phyloP scores from a whole-genome alignment of 2,888 invertebrate genomes.

The Heliconius cydno region DNA sequence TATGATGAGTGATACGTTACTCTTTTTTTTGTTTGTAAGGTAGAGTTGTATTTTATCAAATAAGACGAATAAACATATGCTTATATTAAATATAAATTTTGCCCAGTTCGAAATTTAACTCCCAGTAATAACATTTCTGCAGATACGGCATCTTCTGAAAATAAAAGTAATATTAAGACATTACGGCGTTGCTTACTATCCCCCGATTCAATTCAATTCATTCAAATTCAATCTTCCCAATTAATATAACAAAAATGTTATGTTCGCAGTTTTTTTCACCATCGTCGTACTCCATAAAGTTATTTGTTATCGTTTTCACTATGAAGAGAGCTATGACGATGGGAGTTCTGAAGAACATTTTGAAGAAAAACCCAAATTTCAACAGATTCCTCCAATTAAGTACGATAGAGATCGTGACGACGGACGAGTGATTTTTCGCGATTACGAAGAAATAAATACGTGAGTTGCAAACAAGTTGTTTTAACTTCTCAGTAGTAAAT shows the following conservation, averaged over 20 bases:
- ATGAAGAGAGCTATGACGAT: neutral
- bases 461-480: slow-evolving; percentile 6
- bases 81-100: neutral
- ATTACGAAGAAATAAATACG: slow-evolving; percentile 10
- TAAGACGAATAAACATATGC: neutral
- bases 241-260: neutral
- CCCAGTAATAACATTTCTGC: too few species aligned
- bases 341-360: neutral
- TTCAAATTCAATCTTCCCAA: neutral
- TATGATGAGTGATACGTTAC: neutral
- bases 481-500: neutral
- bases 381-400: neutral
- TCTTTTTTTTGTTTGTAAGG: neutral
- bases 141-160: too few species aligned
- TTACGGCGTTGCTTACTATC: neutral
- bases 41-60: neutral
- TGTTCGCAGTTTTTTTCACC: neutral
- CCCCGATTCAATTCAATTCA: too few species aligned
- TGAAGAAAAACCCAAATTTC: neutral
- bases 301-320: neutral
- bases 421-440: slow-evolving; percentile 17
- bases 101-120: neutral
- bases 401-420: neutral
- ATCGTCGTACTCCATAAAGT: neutral
- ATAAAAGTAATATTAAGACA: neutral